Evolutionary conservation across 2,797 vertebrate species (phyloP).

Genomic region (Poeciliopsis turneri): DNA sequence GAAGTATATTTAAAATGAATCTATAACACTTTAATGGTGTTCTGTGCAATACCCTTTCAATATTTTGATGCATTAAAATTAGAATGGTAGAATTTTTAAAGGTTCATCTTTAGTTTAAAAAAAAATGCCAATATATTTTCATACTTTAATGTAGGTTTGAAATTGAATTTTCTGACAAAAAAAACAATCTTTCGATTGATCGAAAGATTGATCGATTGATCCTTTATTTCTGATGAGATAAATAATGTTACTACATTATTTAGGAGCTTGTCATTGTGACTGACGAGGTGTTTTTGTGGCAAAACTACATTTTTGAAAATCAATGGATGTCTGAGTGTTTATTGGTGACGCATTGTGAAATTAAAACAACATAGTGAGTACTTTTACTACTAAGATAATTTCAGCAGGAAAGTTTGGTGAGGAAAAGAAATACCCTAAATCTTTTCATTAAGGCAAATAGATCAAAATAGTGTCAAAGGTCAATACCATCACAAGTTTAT

Average conservation of each 20-base stretch:
- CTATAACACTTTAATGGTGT: not conserved
- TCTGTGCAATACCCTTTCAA: not conserved
- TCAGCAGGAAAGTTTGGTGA: not conserved
- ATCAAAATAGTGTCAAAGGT: not conserved
- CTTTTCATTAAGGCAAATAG: not conserved
- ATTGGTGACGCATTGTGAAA: no score
- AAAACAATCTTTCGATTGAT: not conserved
- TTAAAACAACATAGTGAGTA: not conserved
- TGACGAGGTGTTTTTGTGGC: not conserved
- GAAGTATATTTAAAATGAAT: not conserved
- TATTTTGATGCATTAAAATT: not conserved
- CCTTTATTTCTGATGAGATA: not conserved
- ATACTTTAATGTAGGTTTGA: not conserved
- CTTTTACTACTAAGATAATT: not conserved
- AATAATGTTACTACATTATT: not conserved
- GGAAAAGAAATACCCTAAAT: not conserved
- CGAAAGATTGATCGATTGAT: no score
- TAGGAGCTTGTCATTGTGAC: not conserved
- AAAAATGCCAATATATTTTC: no score
- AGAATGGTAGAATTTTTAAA: not conserved
- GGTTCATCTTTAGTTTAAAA: not conserved
- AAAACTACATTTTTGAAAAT: not conserved
- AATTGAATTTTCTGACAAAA: not conserved
- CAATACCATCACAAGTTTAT: not conserved
- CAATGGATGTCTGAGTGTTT: not conserved